Conservation (phyloP, 2,797 vertebrate genomes). For the Varecia variegata region DNA sequence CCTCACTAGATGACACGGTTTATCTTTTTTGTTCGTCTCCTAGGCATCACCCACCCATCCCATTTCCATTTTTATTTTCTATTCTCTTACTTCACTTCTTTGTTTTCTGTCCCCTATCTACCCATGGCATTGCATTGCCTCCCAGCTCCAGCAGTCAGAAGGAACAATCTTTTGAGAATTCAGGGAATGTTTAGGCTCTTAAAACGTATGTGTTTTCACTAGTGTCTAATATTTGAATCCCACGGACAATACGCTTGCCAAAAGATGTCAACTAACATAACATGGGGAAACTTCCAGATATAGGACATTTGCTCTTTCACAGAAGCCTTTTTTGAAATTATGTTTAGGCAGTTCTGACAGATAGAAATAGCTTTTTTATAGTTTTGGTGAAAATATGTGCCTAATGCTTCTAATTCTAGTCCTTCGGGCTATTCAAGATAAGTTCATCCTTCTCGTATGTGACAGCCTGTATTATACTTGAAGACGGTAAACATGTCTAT, state of each 20-base stretch:
- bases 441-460: slow-evolving; percentile 25
- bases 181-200: not conserved
- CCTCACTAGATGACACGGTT: not conserved
- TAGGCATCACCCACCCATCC: not conserved
- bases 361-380: slow-evolving; percentile 49
- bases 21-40: not conserved
- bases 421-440: slow-evolving; percentile 34
- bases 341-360: slow-evolving; percentile 64
- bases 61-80: not conserved
- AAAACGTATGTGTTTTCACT: not conserved
- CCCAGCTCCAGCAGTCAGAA: not conserved
- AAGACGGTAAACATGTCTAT: not conserved
- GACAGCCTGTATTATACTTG: slow-evolving; percentile 25
- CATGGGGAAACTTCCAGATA: not conserved
- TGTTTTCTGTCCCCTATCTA: not conserved
- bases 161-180: not conserved
- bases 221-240: not conserved
- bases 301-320: slow-evolving; percentile 15
- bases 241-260: slow-evolving; percentile 22
- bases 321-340: slow-evolving; percentile 59
- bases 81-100: not conserved
- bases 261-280: slow-evolving; percentile 29
- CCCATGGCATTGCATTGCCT: not conserved
- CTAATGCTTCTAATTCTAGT: slow-evolving; percentile 51
- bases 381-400: slow-evolving; percentile 50